phyloP scores from a whole-genome alignment of 30 jellyfish, hydroid and myxozoan species.

The Turritopsis rubra region DNA sequence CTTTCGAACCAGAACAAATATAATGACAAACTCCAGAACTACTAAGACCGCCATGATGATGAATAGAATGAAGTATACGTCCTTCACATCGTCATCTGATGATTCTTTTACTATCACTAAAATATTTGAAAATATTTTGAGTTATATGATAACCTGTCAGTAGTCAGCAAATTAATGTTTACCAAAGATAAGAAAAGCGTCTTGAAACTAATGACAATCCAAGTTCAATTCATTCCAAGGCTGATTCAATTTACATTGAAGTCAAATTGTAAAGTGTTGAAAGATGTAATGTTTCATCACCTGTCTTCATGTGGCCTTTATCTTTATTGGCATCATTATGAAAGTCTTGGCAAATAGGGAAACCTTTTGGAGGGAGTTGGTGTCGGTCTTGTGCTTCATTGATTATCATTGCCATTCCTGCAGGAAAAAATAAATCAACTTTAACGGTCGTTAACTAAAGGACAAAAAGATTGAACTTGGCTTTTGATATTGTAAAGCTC shows the following conservation, averaged over 20 bases:
- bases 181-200: no score
- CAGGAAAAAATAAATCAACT: neutral
- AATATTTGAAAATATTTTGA: neutral
- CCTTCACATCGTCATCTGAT: neutral
- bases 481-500: neutral
- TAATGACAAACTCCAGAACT: neutral
- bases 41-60: neutral
- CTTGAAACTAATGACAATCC: no score
- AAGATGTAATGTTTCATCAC: no score
- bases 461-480: neutral
- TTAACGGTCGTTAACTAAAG: neutral
- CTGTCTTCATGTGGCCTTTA: constrained; percentile 2
- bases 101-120: neutral
- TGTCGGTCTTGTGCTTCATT: constrained; percentile 39
- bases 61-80: neutral
- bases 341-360: constrained; percentile 38
- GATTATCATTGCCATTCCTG: constrained; percentile 43
- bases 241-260: no score
- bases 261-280: no score
- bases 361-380: constrained; percentile 34
- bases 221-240: no score
- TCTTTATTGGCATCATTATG: neutral
- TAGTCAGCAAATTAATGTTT: no score
- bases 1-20: neutral
- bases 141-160: no score